phyloP scores from a whole-genome alignment of 2,113 vertebrate species.

The Murina feae region DNA sequence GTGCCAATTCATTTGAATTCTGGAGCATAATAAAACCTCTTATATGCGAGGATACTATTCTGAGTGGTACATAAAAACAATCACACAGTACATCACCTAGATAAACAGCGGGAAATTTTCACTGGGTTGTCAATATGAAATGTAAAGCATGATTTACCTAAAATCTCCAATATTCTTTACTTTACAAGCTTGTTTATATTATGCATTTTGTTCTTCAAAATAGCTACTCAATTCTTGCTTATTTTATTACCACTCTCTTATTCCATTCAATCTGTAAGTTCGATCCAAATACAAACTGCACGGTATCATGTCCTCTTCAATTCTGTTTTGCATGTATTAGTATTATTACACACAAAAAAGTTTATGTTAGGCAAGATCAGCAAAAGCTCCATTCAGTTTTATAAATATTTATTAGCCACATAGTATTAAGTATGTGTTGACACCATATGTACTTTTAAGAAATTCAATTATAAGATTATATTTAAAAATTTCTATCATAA shows the following conservation, averaged over 20 bases:
- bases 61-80: not conserved
- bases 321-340: not conserved
- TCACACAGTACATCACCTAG: not conserved
- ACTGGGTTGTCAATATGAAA: not conserved
- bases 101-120: not conserved
- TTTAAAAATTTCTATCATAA: not conserved
- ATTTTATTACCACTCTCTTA: not conserved
- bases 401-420: not conserved
- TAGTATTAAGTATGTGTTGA: not conserved
- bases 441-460: not conserved
- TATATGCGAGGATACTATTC: not conserved
- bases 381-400: not conserved
- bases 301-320: not conserved
- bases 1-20: not conserved
- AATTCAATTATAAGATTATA: not conserved
- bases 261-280: not conserved
- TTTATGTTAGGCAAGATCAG: not conserved
- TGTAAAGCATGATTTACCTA: not conserved
- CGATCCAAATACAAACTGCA: not conserved
- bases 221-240: not conserved
- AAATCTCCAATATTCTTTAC: not conserved
- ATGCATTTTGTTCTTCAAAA: not conserved
- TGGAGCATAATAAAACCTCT: not conserved
- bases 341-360: not conserved
- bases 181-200: not conserved